Evolutionary conservation across 2,797 vertebrate genomes (phyloP), one percentile per base, ranked within the genome.

Genomic region (Macropodus opercularis): DNA sequence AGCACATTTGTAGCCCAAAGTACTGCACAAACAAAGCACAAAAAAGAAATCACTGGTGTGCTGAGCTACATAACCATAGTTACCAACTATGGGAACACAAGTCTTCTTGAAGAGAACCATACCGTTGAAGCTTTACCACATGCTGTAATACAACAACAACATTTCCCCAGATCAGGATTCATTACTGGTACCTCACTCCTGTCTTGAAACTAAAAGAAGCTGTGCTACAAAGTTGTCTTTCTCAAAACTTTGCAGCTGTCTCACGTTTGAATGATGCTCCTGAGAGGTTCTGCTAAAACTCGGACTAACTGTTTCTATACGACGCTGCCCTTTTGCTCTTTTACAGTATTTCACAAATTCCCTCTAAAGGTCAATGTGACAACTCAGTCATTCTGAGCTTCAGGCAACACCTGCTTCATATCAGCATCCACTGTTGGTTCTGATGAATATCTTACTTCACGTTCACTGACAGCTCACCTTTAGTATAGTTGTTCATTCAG

Each of bases 391-490:
- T 32, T 15, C 44, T 38, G 13, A 10, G 13, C 23, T 24, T 24
- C 1, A 12, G 32, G 13, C 15, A 21, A 9, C 0, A 3, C 7
- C 26, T 14, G 2, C 21, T 3, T 27, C 22, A 13, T 10, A 1
- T 32, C 15, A 39, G 34, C 34, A 0, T 54, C 21, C 19, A 24
- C 19, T 14, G 2, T 27, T 22, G 26, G 22, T 68, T 22, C 12
- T 23, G 19, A 57, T 41, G 29, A 42, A 58, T 39, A 59, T 40
- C 31, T 26, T 11, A 44, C 51, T 43, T 23, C 11, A 32, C 13
- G 39, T 35, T 40, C 21, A 46, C 48, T 27, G 49, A 34, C 64
- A 23, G 47, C 15, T 52, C 55, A 52, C 56, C 6, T 54, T 54
- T 54, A 34, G 23, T 6, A 8, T 1, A 5, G 13, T 35, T 21